Conservation (phyloP, 64 coral and sea anemone genomes). For the Catalaphyllia jardinei region DNA sequence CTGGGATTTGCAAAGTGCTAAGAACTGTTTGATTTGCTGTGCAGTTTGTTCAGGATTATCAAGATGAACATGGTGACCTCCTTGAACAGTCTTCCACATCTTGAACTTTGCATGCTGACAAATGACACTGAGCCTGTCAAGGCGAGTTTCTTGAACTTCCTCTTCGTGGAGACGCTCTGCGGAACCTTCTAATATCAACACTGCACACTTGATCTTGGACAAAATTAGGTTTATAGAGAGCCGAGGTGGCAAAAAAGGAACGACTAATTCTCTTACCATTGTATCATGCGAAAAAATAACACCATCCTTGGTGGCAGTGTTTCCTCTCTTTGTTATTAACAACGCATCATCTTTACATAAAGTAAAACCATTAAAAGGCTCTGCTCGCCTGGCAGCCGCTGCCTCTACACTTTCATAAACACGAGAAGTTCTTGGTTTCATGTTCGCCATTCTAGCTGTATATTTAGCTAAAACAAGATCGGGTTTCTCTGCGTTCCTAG, state of each 20-base stretch:
- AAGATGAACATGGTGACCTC: constrained; percentile 27
- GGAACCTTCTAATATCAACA: constrained; percentile 1
- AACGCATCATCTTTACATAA: background rate
- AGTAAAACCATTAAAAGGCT: background rate
- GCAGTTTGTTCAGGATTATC: constrained; percentile 20
- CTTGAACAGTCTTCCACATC: background rate
- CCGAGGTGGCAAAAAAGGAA: background rate
- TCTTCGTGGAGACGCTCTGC: background rate
- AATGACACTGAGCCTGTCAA: background rate
- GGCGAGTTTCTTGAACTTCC: background rate
- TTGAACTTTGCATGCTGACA: background rate
- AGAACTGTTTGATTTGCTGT: constrained; percentile 8
- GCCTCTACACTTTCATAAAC: constrained; percentile 13
- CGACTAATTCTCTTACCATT: background rate
- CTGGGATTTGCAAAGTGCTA: background rate
- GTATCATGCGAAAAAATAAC: constrained; percentile 17
- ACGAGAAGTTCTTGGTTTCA: background rate
- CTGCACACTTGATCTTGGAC: background rate
- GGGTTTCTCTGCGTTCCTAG: background rate
- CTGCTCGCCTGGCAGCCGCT: constrained; percentile 2
- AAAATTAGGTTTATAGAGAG: background rate
- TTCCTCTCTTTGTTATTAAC: constrained; percentile 14
- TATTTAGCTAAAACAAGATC: constrained; percentile 1
- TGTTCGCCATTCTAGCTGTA: constrained; percentile 7
- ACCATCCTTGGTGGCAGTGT: background rate